Base-by-base conservation (phyloP, 2,888 invertebrate species). In the Aporophyla nigra region DNA sequence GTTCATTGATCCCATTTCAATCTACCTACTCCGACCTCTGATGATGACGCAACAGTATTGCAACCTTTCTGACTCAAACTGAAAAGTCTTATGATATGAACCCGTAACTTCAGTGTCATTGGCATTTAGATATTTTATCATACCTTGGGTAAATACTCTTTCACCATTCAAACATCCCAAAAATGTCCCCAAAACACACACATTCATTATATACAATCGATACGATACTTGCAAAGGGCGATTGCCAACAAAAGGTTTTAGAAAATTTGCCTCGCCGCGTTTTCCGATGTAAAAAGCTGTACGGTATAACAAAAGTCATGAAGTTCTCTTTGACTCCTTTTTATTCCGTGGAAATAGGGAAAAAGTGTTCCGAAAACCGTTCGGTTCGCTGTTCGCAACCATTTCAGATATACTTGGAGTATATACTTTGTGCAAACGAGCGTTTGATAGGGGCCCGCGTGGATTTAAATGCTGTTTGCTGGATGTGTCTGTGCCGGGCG, bases 361-460 rank as follows among this genome's bases (percentile, higher is more conserved):
- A 94, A 94, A 94, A 95, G 94, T 94, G 94, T 95, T 94, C 94
- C 92, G 91, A 95, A 94, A 94, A 93, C 94, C 93, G 93, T 94
- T 93, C 92, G 90, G 92, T 86, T 89, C 92, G 92, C 89, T 92
- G 93, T 95, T 94, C 93, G 91, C 90, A 89, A 88, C 92, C 92
- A 89, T 92, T 91, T 90, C 89, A 92, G 93, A 94, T 94, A 94
- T 93, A 94, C 94, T 94, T 90, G 92, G 91, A 93, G 92, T 95
- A 94, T 93, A 94, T 95, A 94, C 94, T 94, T 95, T 94, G 94
- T 93, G 93, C 94, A 95, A 96, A 96, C 95, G 96, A 96, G 94
- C 92, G 92, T 95, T 95, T 96, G 95, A 96, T 95, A 94, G 92
- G 93, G 93, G 93, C 89, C 83, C 61, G 69, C 87, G 53, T 70